Evolutionary conservation across 2,797 vertebrate species (phyloP).

Genomic region (Spinus olivaceus): DNA sequence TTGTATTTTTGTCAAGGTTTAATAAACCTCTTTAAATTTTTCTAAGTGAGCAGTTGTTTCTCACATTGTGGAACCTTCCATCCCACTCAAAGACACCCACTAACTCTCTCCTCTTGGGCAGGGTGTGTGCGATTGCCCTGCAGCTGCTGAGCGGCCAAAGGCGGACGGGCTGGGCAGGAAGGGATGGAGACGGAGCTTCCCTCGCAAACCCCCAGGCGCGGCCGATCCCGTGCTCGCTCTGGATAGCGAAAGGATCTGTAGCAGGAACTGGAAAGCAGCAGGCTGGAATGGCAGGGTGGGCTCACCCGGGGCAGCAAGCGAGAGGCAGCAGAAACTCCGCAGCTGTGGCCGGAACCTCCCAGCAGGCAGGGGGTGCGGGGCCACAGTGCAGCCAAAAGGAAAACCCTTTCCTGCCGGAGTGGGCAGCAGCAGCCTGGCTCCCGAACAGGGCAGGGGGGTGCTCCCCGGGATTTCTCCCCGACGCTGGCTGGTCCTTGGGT

Average conservation of each 20-base stretch:
- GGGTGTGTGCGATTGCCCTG: too few species aligned
- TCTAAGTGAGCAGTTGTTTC: too few species aligned
- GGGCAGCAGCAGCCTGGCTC: not conserved
- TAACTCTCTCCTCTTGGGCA: too few species aligned
- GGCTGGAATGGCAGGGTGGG: not conserved
- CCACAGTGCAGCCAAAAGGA: not conserved
- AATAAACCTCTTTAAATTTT: too few species aligned
- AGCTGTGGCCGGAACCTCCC: not conserved
- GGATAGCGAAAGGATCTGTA: not conserved
- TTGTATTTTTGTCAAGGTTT: too few species aligned
- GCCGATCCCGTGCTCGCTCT: too few species aligned
- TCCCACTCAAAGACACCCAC: not conserved
- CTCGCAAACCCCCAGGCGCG: too few species aligned
- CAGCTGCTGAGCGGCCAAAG: not conserved
- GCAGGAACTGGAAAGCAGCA: not conserved
- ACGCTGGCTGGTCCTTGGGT: too few species aligned
- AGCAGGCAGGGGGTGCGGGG: rapidly evolving
- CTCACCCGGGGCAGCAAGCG: not conserved
- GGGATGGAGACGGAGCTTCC: too few species aligned
- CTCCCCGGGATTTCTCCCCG: not conserved
- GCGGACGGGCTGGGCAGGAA: rapidly evolving
- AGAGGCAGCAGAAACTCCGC: not conserved
- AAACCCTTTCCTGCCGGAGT: too few species aligned
- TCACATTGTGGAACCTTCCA: too few species aligned
- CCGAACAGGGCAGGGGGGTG: too few species aligned